Conservation (phyloP, 1,140 invertebrate species). For the Trichomalopsis sarcophagae region DNA sequence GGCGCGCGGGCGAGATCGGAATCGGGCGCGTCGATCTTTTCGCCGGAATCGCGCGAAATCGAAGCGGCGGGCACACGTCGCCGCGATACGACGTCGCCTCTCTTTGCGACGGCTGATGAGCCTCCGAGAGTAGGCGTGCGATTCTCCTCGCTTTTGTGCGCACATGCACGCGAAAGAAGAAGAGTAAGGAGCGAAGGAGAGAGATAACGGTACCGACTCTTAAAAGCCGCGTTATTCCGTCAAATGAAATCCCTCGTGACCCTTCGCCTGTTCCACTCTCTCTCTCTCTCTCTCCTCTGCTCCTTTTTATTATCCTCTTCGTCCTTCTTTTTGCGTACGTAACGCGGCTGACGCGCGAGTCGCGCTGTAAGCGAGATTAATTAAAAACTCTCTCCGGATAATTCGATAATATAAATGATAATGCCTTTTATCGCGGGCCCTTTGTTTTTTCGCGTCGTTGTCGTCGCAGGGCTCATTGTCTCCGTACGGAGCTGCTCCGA, state of each 20-base stretch:
- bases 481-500: conserved; percentile 15
- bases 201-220: conserved; percentile 72
- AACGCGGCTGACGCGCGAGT: conserved; percentile 17
- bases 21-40: conserved; percentile 35
- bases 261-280: conserved; percentile 6
- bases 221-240: conserved; percentile 73
- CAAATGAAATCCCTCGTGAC: conserved; percentile 69
- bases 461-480: conserved; percentile 15
- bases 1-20: conserved; percentile 13
- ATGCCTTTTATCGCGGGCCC: conserved; percentile 42
- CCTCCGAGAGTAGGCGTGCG: conserved; percentile 25
- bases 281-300: conserved; percentile 17
- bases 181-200: conserved; percentile 7
- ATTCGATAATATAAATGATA: conserved; percentile 55
- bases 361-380: conserved; percentile 34
- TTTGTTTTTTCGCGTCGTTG: conserved; percentile 53
- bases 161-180: conserved; percentile 39
- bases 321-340: conserved; percentile 17
- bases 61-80: conserved; percentile 10
- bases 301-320: conserved; percentile 40
- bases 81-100: conserved; percentile 15
- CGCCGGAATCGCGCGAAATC: conserved; percentile 28
- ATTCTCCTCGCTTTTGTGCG: conserved; percentile 47
- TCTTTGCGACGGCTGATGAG: neutral
- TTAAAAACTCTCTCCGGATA: conserved; percentile 48